These are phyloP conservation scores for Drosophila arawakana DNA, from an alignment of 1,140 invertebrate genomes.

Conservation along the genomic window DNA sequence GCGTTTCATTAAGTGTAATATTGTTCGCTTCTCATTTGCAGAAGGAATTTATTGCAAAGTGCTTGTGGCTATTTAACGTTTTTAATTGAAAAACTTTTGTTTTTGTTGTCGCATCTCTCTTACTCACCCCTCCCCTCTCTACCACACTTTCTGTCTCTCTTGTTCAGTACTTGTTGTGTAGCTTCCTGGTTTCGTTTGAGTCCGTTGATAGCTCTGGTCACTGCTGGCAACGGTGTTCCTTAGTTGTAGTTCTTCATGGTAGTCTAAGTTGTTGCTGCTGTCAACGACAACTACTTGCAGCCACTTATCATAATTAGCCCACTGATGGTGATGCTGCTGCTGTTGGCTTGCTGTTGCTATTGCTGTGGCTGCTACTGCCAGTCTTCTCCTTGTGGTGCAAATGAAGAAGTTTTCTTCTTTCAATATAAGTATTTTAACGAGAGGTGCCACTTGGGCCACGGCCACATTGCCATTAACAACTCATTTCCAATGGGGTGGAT, in stretches of 20 bases:
- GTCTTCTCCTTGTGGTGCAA: constrained; percentile 27
- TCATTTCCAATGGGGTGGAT: constrained; percentile 43
- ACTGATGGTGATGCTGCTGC: constrained; percentile 5
- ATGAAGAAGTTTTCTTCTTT: constrained; percentile 49
- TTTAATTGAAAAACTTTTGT: constrained; percentile 72
- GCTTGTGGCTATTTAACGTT: constrained; percentile 69
- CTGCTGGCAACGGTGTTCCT: constrained; percentile 24
- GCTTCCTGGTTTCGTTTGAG: background rate
- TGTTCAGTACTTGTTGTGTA: background rate
- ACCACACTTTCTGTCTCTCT: no score
- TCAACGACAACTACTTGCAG: constrained; percentile 62
- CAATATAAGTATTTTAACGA: constrained; percentile 41
- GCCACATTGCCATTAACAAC: constrained; percentile 52
- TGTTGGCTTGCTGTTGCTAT: background rate
- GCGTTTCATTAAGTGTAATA: constrained; percentile 59
- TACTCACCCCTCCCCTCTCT: background rate
- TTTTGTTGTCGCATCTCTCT: constrained; percentile 35
- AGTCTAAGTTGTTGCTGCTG: constrained; percentile 35
- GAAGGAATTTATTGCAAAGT: constrained; percentile 62
- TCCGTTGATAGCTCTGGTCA: constrained; percentile 23
- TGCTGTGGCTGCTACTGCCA: constrained; percentile 8
- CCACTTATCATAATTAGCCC: constrained; percentile 70
- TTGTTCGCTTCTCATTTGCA: constrained; percentile 56
- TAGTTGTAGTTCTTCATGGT: constrained; percentile 7
- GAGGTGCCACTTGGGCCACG: constrained; percentile 42